Evolutionary conservation across 2,888 invertebrate genomes (phyloP).

Genomic region (Siphlonurus alternatus): DNA sequence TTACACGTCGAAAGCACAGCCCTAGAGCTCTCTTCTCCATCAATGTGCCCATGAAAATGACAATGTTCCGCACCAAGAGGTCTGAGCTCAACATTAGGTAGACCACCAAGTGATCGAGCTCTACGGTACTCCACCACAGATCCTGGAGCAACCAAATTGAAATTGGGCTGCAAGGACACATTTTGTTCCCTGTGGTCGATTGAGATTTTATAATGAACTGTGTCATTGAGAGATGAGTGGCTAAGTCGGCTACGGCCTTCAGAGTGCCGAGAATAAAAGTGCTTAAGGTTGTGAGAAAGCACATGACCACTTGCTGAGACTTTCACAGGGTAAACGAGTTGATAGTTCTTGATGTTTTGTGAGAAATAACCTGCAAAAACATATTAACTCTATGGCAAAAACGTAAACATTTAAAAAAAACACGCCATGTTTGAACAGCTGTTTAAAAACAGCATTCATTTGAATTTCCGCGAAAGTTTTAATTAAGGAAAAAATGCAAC

Average conservation of each 20-base stretch:
- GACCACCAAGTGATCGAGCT: background rate
- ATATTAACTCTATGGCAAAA: too few relatives aligned
- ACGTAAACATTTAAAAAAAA: too few relatives aligned
- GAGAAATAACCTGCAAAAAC: background rate
- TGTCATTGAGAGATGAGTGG: background rate
- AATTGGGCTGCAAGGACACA: background rate
- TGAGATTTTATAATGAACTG: background rate
- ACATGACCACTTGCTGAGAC: background rate
- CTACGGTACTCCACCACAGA: background rate
- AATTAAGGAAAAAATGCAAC: too few relatives aligned
- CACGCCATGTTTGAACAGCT: too few relatives aligned
- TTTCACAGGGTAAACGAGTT: background rate
- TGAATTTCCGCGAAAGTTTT: too few relatives aligned
- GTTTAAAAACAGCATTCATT: too few relatives aligned
- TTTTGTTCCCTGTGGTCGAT: background rate
- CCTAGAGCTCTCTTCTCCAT: slow-evolving; percentile 26
- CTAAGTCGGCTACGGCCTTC: background rate
- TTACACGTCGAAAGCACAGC: slow-evolving; percentile 35
- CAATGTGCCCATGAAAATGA: slow-evolving; percentile 34
- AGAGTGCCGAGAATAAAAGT: background rate
- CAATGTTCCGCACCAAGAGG: slow-evolving; percentile 23
- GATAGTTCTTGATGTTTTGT: background rate
- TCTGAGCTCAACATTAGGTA: slow-evolving; percentile 16
- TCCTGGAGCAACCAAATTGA: background rate
- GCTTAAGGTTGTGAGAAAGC: background rate